These are phyloP conservation scores for Chrosomus eos DNA, from an alignment of 2,797 vertebrate genomes.

Conservation along the genomic window DNA sequence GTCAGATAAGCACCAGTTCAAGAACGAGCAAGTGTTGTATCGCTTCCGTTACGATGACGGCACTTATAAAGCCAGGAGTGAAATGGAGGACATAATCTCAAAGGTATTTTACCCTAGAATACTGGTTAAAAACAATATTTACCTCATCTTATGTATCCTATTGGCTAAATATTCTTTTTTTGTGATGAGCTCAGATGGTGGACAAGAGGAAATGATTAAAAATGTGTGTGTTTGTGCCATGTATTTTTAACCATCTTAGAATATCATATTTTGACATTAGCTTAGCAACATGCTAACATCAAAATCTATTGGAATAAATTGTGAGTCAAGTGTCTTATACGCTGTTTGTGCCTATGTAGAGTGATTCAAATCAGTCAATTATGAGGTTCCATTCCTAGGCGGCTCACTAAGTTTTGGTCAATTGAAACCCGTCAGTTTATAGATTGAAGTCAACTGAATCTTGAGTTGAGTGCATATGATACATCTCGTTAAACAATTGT, in stretches of 20 bases:
- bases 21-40: conserved; percentile 98
- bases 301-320: background rate
- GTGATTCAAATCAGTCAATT: background rate
- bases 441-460: background rate
- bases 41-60: conserved; percentile 98
- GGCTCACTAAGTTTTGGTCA: background rate
- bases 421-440: background rate
- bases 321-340: background rate
- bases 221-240: background rate
- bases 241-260: background rate
- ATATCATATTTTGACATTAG: background rate
- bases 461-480: background rate
- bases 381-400: background rate
- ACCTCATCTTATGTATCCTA: background rate
- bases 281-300: background rate
- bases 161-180: background rate
- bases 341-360: background rate
- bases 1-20: conserved; percentile 99
- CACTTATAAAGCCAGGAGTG: conserved; percentile 96
- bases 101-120: conserved; percentile 79
- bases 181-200: background rate
- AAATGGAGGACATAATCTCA: conserved; percentile 97
- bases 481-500: conserved; percentile 10
- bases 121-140: background rate
- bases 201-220: background rate